A percentile compares a stretch with the other conserved stretches of the same genome.
Conservation (phyloP, 2,797 vertebrate species). For the Characodon lateralis region DNA sequence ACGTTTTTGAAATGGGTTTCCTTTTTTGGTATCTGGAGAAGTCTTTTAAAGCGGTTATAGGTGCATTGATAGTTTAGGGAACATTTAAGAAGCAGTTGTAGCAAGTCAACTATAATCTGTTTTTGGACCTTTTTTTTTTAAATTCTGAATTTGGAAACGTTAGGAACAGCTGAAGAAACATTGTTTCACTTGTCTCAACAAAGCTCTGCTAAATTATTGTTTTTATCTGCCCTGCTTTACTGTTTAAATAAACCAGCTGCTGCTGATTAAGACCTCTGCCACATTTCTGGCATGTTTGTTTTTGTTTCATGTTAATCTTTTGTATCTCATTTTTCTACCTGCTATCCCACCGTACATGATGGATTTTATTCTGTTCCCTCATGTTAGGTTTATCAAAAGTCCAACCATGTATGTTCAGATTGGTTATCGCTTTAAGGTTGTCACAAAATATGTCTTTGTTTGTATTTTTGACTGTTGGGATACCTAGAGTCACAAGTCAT, state of each 20-base stretch:
- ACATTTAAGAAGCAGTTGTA: constrained; percentile 21
- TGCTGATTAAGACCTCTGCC: constrained; percentile 7
- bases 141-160: constrained; percentile 14
- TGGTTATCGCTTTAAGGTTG: neutral
- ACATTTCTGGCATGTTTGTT: constrained; percentile 18
- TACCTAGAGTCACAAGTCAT: neutral
- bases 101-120: constrained; percentile 26
- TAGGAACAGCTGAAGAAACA: constrained; percentile 57
- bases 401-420: neutral
- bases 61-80: neutral
- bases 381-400: neutral
- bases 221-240: constrained; percentile 16
- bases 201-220: constrained; percentile 14
- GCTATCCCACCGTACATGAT: neutral
- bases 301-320: constrained; percentile 21
- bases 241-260: constrained; percentile 25
- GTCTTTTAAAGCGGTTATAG: constrained; percentile 4
- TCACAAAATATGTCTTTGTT: neutral
- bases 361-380: neutral
- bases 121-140: constrained; percentile 30
- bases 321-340: neutral
- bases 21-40: constrained; percentile 41
- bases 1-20: constrained; percentile 40
- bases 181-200: constrained; percentile 18
- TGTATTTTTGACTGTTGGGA: neutral